Evolutionary conservation across 2,113 vertebrate species (phyloP), one percentile per base, ranked within the genome.

Genomic region (Triplophysa tibetana): DNA sequence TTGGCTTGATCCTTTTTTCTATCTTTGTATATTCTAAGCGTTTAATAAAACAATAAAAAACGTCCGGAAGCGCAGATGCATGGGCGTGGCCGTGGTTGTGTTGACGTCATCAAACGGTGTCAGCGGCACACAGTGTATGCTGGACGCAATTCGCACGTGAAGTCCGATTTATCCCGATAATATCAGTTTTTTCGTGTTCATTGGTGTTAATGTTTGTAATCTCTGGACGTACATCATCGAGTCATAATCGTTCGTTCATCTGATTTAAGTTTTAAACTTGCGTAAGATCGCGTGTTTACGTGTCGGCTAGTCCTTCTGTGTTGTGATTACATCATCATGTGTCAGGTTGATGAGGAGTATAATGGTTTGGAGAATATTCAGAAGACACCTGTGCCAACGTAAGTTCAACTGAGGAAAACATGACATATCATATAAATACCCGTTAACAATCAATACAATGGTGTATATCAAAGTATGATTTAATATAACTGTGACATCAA

Each of bases 291-390:
- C 8, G 54, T 14, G 2, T 21, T 56, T 19, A n/a, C 19, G 16
- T 43, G 41, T n/a, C 4, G 19, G 17, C 1, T 2, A 8, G 7
- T 19, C n/a, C 19, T 14, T 41, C 3, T 19, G 8, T n/a, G 16
- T 33, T n/a, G 0, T 16, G 1, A 7, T 12, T 2, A 19, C 24
- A 17, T 16, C 43, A 45, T 41, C 0, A 94, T 94, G 93, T 94
- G 93, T 67, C 87, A 94, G 81, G 91, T 92, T 48, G 86, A 90
- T 0, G 91, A 92, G 66, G 88, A 92, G 7, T 93, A 91, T 73
- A 82, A 54, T 0, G 84, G 77, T 0, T 54, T 43, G 43, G 74
- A 65, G 41, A 24, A 38, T 62, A 64, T 48, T 1, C 43, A 91
- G 56, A 80, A 43, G 21, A n/a, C 38, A 16, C 62, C 81, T 14